These are phyloP conservation scores for Glaucopsyche alexis DNA, from an alignment of 2,888 invertebrate genomes.

Conservation along the genomic window DNA sequence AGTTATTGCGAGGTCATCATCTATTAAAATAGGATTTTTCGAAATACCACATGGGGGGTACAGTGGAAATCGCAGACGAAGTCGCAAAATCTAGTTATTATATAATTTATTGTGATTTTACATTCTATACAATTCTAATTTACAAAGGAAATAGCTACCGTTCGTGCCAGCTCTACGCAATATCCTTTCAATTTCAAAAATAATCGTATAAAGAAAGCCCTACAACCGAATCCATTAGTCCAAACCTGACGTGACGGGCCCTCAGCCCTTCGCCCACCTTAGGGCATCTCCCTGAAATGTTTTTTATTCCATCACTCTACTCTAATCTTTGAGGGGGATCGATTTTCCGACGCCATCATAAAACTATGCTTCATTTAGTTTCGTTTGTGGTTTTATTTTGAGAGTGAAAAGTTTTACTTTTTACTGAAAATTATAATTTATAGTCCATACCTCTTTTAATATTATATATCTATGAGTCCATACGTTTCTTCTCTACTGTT, in stretches of 20 bases:
- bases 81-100: neutral
- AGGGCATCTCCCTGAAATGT: slow-evolving; percentile 37
- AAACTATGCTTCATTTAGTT: slow-evolving; percentile 64
- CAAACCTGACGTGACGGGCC: slow-evolving; percentile 20
- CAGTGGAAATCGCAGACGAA: no score
- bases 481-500: no score
- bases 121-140: neutral
- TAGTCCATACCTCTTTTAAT: no score
- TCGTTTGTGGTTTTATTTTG: neutral
- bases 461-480: no score
- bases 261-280: slow-evolving; percentile 20
- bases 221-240: slow-evolving; percentile 20
- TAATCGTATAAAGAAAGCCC: slow-evolving; percentile 19
- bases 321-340: slow-evolving; percentile 72
- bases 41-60: no score
- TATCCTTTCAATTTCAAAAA: slow-evolving; percentile 22
- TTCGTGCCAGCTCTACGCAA: neutral
- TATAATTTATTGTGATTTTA: neutral
- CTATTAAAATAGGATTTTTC: no score
- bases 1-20: no score
- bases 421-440: no score
- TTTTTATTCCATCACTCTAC: slow-evolving; percentile 63
- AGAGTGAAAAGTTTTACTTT: neutral
- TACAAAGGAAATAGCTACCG: slow-evolving; percentile 7
- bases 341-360: slow-evolving; percentile 64